Base-by-base conservation (phyloP, 2,797 vertebrate species). In the Anas bahamensis region DNA sequence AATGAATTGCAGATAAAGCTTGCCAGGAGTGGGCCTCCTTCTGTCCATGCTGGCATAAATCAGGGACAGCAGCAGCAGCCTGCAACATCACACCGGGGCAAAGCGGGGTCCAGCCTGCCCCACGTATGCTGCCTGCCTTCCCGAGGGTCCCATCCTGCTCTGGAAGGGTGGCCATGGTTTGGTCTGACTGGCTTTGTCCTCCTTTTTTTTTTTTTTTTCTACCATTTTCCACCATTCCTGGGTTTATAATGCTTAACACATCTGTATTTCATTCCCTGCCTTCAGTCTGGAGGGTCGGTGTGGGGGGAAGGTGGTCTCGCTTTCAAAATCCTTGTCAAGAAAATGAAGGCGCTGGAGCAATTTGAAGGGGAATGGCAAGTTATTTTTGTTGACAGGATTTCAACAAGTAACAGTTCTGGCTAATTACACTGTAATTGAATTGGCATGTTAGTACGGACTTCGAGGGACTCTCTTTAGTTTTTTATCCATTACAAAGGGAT, bases 1-100 rank as follows among this genome's bases (percentile, higher is more conserved):
- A 95, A 96, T 88, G 91, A 95, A 91, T 61, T 95, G 92, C 91
- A 86, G 87, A 88, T 68, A 86, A 94, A 84, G 6, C 71, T 92
- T 94, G 74, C 80, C 85, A 87, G 84, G 33, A 93, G 52, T 41
- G 88, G 79, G 94, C 52, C 90, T 83, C 90, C 76, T 63, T 52
- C 73, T 88, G 48, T 9, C 16, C 0, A 1, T 61, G 50, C 44
- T 37, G 53, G 64, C 1, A 18, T 21, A 46, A 83, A 71, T 77
- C 74, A 88, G 71, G 71, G 72, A 78, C 70, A 17, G 55, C 61
- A 56, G 64, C 4, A 1, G 64, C 64, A 82, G 77, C 64, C 82
- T 64, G 39, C 66, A 83, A 61, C 1, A 0, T 75, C 48, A n/a
- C 60, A 66, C 24, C 37, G 39, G 44, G 48, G 57, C 39, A 71